phyloP scores from a whole-genome alignment of 2,888 invertebrate species.

The Teleiodes luculella region DNA sequence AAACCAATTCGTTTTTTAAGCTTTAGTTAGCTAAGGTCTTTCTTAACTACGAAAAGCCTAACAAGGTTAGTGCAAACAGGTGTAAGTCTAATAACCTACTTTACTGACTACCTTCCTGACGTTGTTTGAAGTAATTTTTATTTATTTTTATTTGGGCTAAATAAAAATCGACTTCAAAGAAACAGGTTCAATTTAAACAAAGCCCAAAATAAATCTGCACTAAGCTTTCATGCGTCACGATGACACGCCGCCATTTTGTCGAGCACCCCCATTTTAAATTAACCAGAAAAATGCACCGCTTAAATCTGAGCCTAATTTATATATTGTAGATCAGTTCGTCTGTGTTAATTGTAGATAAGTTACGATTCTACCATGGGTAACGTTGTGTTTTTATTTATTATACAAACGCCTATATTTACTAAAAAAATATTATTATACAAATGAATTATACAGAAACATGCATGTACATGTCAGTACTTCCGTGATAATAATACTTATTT shows the following conservation, averaged over 20 bases:
- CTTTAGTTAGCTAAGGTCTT: no score
- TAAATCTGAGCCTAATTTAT: slow-evolving; percentile 40
- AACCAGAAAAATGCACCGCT: slow-evolving; percentile 38
- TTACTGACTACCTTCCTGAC: no score
- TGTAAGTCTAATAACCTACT: no score
- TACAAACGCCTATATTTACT: no score
- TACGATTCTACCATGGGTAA: neutral
- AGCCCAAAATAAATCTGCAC: slow-evolving; percentile 31
- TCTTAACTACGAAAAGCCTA: no score
- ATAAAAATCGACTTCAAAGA: neutral
- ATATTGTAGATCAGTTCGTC: slow-evolving; percentile 25
- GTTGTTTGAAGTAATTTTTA: no score
- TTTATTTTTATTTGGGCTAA: neutral
- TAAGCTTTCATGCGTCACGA: slow-evolving; percentile 34
- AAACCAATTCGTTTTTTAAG: no score
- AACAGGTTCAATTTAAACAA: slow-evolving; percentile 22
- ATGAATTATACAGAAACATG: no score
- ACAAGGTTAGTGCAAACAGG: no score
- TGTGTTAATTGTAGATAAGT: neutral
- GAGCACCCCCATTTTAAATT: slow-evolving; percentile 32
- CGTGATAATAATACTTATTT: no score
- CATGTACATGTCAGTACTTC: no score
- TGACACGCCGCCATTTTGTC: slow-evolving; percentile 33
- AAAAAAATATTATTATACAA: no score
- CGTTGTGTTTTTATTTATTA: neutral